These are phyloP conservation scores for Esox niger DNA, from an alignment of 2,113 vertebrate genomes.

Conservation along the genomic window DNA sequence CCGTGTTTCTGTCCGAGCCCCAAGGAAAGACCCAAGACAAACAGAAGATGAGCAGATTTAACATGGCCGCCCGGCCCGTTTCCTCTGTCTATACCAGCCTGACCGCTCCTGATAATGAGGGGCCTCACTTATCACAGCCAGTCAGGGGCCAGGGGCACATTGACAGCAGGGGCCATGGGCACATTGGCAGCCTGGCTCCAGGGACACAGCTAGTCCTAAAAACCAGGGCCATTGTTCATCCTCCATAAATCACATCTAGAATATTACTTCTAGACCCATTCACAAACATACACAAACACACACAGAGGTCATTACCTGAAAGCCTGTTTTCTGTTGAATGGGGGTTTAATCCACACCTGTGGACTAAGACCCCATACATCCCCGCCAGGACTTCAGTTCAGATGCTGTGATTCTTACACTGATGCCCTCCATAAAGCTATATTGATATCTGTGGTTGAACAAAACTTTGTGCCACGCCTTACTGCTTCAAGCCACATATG, in stretches of 20 bases:
- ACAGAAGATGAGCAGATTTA: conserved; percentile 54
- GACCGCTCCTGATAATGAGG: conserved; percentile 31
- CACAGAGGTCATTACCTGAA: too few relatives aligned
- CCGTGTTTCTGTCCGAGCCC: neutral
- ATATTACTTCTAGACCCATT: neutral
- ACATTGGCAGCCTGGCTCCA: neutral
- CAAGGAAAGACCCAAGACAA: conserved; percentile 6
- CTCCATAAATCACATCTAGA: neutral
- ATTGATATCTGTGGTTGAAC: conserved; percentile 39
- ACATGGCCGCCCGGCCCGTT: conserved; percentile 31
- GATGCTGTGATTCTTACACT: neutral
- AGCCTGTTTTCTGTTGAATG: too few relatives aligned
- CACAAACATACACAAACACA: neutral
- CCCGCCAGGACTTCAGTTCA: too few relatives aligned
- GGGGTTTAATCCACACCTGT: too few relatives aligned
- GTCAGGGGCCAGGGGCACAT: neutral
- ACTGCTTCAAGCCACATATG: neutral
- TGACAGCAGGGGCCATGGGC: too few relatives aligned
- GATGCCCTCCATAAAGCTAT: conserved; percentile 17
- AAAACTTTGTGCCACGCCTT: conserved; percentile 26
- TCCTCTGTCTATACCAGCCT: conserved; percentile 30
- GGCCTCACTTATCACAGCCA: conserved; percentile 43
- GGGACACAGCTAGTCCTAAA: neutral
- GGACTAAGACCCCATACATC: too few relatives aligned
- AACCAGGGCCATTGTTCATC: neutral